Evolutionary conservation across 1,140 invertebrate species (phyloP).

Genomic region (Pantala flavescens): DNA sequence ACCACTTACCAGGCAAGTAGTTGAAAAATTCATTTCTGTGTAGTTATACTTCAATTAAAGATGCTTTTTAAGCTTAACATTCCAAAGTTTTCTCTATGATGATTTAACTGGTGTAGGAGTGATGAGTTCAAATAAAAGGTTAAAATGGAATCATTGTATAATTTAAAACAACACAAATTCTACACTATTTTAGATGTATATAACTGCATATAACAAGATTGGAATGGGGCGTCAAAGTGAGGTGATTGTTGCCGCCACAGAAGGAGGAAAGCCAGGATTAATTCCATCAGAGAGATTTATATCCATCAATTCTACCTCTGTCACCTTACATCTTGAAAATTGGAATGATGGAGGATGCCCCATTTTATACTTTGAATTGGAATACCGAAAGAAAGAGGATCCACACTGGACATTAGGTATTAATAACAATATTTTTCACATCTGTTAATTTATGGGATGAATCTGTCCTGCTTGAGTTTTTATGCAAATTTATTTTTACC

Average conservation of each 20-base stretch:
- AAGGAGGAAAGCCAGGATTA: conserved; percentile 44
- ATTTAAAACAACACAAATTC: too few relatives aligned
- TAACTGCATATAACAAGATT: conserved; percentile 42
- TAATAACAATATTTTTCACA: neutral
- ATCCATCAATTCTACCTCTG: conserved; percentile 48
- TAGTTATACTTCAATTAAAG: conserved; percentile 23
- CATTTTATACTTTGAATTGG: conserved; percentile 49
- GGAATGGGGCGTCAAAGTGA: conserved; percentile 43
- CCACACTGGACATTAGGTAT: conserved; percentile 20
- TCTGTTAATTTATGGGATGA: too few relatives aligned
- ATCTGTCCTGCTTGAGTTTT: too few relatives aligned
- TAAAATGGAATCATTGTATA: too few relatives aligned
- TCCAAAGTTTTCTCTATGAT: neutral
- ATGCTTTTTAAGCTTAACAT: neutral
- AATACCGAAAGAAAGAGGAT: conserved; percentile 39
- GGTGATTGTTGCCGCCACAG: conserved; percentile 42
- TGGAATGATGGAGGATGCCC: conserved; percentile 58
- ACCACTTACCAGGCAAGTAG: conserved; percentile 44
- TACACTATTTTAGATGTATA: neutral
- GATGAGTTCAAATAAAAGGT: too few relatives aligned
- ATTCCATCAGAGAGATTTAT: conserved; percentile 38
- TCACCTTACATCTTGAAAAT: conserved; percentile 45
- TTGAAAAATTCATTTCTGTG: conserved; percentile 28
- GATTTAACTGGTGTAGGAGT: too few relatives aligned
- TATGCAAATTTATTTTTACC: too few relatives aligned